These are phyloP conservation scores for Tiliacea aurago DNA, from an alignment of 2,888 invertebrate species.

Conservation along the genomic window DNA sequence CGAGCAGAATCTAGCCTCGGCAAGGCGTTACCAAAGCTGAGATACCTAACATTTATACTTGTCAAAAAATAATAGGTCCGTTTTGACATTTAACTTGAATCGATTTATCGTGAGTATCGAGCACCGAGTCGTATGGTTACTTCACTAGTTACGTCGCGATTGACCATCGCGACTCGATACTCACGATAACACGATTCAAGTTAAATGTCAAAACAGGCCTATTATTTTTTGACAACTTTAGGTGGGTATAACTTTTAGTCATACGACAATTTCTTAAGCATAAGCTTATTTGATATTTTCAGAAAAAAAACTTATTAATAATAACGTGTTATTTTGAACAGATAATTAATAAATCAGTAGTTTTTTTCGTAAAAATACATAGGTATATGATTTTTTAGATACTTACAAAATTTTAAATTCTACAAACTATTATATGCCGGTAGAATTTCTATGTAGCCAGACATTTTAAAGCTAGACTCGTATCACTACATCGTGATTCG, in stretches of 20 bases:
- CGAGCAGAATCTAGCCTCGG: neutral
- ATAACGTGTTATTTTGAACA: neutral
- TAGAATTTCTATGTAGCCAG: neutral
- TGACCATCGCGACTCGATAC: no score
- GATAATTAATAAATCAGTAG: neutral
- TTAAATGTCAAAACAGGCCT: no score
- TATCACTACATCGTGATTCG: constrained; percentile 15
- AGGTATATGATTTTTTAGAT: neutral
- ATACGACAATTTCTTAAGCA: no score
- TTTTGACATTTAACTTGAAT: no score
- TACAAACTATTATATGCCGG: neutral
- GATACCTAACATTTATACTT: neutral
- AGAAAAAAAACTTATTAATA: neutral
- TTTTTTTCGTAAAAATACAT: neutral
- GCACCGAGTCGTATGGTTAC: no score
- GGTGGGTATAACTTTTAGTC: no score
- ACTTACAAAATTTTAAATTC: neutral
- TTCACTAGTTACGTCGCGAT: no score
- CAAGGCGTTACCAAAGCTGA: neutral
- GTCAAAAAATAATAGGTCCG: no score
- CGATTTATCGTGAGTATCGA: no score
- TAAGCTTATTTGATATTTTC: no score
- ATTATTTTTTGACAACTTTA: no score
- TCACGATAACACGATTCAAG: no score
- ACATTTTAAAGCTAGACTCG: constrained; percentile 24